phyloP scores from a whole-genome alignment of 2,888 invertebrate species.

The Chloromyia formosa region DNA sequence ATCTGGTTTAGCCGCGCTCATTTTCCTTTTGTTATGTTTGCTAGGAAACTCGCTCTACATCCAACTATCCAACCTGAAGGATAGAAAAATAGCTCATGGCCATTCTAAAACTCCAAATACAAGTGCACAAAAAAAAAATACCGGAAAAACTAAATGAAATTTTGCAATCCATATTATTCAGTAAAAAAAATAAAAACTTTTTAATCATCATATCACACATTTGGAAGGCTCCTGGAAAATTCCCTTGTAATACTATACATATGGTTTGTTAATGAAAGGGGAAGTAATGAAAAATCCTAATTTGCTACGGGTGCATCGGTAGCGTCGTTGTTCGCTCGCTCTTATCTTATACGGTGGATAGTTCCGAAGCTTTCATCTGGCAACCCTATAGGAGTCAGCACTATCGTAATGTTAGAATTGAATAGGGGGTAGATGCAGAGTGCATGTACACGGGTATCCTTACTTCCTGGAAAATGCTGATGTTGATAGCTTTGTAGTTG shows the following conservation, averaged over 20 bases:
- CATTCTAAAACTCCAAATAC: conserved; percentile 2
- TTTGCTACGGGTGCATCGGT: background rate
- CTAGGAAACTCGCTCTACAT: no score
- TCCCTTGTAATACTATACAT: background rate
- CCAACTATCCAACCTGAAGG: background rate
- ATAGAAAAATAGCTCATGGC: background rate
- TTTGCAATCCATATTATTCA: conserved; percentile 13
- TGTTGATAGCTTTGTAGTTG: conserved; percentile 14
- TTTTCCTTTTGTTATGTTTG: no score
- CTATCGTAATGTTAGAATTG: background rate
- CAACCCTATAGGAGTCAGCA: background rate
- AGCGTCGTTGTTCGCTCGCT: background rate
- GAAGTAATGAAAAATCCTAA: conserved; percentile 22
- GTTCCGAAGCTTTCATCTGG: background rate
- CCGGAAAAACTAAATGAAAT: background rate
- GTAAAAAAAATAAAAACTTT: conserved; percentile 22
- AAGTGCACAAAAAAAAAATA: background rate
- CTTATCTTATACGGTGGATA: background rate
- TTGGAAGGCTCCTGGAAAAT: conserved; percentile 18
- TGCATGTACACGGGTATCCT: background rate
- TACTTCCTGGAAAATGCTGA: conserved; percentile 20
- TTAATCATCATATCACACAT: conserved; percentile 37
- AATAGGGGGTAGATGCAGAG: background rate
- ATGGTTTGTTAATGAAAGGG: conserved; percentile 9
- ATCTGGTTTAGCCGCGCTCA: no score